A percentile compares a stretch with the other conserved stretches of the same genome.
Evolutionary conservation across 2,797 vertebrate genomes (phyloP).

Genomic region (Lerista edwardsae): DNA sequence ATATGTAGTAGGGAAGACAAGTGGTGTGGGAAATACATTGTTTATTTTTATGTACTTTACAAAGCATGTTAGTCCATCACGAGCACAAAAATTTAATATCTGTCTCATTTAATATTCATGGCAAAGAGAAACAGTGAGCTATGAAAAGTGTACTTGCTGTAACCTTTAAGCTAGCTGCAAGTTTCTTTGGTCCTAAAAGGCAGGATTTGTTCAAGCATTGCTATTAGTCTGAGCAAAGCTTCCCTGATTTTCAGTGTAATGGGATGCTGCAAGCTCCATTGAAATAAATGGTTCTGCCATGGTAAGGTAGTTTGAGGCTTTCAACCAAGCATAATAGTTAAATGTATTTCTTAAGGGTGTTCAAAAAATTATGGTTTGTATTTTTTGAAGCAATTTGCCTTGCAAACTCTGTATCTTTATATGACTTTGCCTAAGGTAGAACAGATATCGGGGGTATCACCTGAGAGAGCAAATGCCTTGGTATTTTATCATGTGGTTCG

Average conservation of each 20-base stretch:
- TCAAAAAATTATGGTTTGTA: conserved; percentile 51
- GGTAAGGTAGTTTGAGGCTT: conserved; percentile 15
- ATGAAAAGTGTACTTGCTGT: conserved; percentile 38
- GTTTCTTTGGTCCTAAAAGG: conserved; percentile 37
- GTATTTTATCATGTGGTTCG: conserved; percentile 74
- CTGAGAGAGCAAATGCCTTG: conserved; percentile 71
- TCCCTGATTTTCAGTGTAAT: conserved; percentile 9
- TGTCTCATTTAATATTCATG: conserved; percentile 54
- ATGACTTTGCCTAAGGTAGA: conserved; percentile 80
- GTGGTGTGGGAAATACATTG: conserved; percentile 2
- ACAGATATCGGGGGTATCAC: conserved; percentile 59
- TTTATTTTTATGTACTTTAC: conserved; percentile 22
- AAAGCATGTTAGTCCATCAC: conserved; percentile 9
- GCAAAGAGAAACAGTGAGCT: conserved; percentile 30
- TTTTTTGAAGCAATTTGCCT: conserved; percentile 64
- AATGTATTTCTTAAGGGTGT: conserved; percentile 59
- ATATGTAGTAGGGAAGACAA: not conserved
- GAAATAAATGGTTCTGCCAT: conserved; percentile 34
- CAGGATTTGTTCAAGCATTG: conserved; percentile 12
- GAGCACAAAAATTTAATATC: conserved; percentile 29
- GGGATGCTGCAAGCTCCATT: not conserved
- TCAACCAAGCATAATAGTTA: conserved; percentile 44
- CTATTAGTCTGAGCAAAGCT: conserved; percentile 39
- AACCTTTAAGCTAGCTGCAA: conserved; percentile 62
- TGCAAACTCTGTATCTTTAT: conserved; percentile 65